Base-by-base conservation (phyloP, 1,140 invertebrate genomes). In the Caenorhabditis remanei region DNA sequence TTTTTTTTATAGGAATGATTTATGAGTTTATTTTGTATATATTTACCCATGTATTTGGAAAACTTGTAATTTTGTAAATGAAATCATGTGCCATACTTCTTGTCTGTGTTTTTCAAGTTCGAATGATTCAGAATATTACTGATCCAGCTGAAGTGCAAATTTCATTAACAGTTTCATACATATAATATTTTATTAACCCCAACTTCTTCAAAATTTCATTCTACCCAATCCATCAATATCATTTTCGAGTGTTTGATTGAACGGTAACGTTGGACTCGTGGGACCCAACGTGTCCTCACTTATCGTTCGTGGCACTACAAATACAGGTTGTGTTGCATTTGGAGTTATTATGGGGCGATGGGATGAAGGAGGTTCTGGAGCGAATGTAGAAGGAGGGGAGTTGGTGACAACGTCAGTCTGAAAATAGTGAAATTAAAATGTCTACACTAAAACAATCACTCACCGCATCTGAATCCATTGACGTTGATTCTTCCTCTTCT, bases 391-490 rank as follows among this genome's bases (percentile, higher is more conserved):
- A 11, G 61, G 61, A 32, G 61, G 21, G 0, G 61, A 63, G 11
- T 32, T 63, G 0, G 21, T 63, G 61, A 32, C 8, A 7, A 40
- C 24, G 9, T 63, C 61, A 8, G 61, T 63, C 61, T 63, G 24
- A 14, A 63, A 63, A 58, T 58, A 13, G 19, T 3, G n/a, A 63
- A 14, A 63, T 3, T 58, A 2, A 8, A n/a, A n/a, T 9, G 8
- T 63, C 4, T 32, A 24, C 8, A 32, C 4, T 11, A 19, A 58
- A 1, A 58, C 14, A 58, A 21, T 5, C 8, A 53, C 61, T 40
- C 61, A 71, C 65, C 24, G 65, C 24, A 3, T 71, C 65, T n/a
- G 65, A 71, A 63, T 63, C 61, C 61, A 63, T 24, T 7, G 61
- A 63, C 5, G 61, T 63, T 9, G 61, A 63, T 13, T 63, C 61